Percentiles rank a stretch among this genome's conserved stretches.
Conservation (phyloP, 2,888 invertebrate species). For the Sympetrum striolatum region DNA sequence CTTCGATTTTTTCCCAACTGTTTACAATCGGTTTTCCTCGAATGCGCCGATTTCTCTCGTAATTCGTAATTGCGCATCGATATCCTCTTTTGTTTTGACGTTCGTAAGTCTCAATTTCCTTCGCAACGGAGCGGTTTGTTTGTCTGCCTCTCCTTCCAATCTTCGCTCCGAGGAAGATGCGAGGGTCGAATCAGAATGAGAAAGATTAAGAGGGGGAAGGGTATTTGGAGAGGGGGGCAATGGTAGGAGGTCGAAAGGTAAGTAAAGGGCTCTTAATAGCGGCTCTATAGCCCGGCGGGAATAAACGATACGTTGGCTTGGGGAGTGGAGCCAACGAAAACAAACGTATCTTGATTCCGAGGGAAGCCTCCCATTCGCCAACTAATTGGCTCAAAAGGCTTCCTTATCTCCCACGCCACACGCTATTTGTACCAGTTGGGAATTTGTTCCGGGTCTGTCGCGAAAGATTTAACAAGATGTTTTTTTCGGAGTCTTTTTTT, state of each 20-base stretch:
- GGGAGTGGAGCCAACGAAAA: background rate
- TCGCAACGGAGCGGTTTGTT: no score
- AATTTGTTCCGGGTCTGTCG: background rate
- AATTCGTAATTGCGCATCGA: no score
- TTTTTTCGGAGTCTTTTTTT: background rate
- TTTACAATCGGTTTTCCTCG: no score
- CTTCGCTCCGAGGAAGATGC: background rate
- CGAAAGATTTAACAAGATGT: background rate
- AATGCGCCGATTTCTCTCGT: no score
- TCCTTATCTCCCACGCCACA: constrained; percentile 34
- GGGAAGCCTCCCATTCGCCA: background rate
- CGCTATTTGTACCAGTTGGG: constrained; percentile 27
- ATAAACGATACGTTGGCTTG: background rate
- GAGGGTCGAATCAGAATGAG: background rate
- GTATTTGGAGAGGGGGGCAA: background rate
- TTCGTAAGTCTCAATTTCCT: no score
- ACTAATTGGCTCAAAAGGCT: constrained; percentile 36
- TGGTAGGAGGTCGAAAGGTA: background rate
- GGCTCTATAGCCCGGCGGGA: background rate
- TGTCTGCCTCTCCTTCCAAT: no score
- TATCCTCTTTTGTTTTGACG: no score
- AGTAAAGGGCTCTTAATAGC: background rate
- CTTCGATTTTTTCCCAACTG: background rate
- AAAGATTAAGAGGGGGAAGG: background rate
- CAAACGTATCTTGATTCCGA: background rate